A percentile compares a stretch with the other conserved stretches of the same genome.
phyloP scores from a whole-genome alignment of 2,113 vertebrate species.

The Gymnogyps californianus region DNA sequence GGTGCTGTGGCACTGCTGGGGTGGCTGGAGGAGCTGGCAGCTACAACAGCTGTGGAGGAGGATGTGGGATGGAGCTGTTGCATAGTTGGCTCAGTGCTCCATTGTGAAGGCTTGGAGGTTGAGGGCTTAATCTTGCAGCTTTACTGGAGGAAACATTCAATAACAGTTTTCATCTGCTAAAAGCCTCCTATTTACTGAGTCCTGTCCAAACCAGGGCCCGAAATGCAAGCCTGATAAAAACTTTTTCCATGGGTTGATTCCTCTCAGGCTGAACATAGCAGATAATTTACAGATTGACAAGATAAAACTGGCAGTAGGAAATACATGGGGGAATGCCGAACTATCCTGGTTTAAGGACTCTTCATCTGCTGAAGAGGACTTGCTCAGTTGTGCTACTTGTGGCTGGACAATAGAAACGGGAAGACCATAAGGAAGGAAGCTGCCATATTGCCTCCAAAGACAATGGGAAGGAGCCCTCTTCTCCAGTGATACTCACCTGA shows the following conservation, averaged over 20 bases:
- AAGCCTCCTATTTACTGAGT: neutral
- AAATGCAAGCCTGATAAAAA: neutral
- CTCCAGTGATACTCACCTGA: neutral
- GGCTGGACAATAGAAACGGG: neutral
- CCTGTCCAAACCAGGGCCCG: accelerated
- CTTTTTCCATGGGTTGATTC: no score
- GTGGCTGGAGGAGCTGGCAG: neutral
- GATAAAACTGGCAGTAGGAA: neutral
- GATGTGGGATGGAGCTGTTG: accelerated
- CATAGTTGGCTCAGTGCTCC: accelerated
- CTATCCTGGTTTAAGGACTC: neutral
- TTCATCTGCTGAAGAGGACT: neutral
- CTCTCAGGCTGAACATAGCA: no score
- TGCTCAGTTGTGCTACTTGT: neutral
- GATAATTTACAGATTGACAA: neutral
- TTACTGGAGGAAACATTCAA: neutral
- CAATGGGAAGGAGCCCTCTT: neutral
- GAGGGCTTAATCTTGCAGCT: neutral
- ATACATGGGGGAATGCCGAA: accelerated
- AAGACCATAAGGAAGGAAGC: neutral
- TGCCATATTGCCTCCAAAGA: neutral
- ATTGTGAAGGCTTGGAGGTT: accelerated
- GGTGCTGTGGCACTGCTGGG: accelerated
- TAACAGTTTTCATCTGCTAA: neutral
- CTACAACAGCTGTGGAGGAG: accelerated